Conservation (phyloP, 2,797 vertebrate genomes). For the Decapterus maruadsi region DNA sequence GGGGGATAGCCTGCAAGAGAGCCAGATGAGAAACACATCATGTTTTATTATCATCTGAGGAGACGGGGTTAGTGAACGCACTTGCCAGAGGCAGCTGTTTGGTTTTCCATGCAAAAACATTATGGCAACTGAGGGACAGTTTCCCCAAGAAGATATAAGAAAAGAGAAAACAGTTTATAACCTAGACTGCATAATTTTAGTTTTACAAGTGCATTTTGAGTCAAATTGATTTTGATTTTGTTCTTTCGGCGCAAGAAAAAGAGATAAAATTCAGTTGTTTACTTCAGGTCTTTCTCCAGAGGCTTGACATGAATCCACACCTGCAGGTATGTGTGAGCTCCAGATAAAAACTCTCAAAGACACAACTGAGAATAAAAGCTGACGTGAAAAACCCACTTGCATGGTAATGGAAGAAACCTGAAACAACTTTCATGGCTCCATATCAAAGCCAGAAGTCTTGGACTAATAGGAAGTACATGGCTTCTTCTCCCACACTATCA, state of each 20-base stretch:
- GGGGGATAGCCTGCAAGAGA: slow-evolving; percentile 74
- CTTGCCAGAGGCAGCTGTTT: slow-evolving; percentile 21
- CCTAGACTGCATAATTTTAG: slow-evolving; percentile 12
- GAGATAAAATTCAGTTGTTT: not conserved
- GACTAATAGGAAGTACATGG: slow-evolving; percentile 18
- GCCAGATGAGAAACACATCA: slow-evolving; percentile 52
- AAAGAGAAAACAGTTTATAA: slow-evolving; percentile 21
- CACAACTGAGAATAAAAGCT: not conserved
- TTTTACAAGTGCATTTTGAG: slow-evolving; percentile 23
- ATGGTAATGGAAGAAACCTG: not conserved
- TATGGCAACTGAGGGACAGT: slow-evolving; percentile 1
- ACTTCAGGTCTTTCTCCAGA: not conserved
- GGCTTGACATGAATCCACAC: not conserved
- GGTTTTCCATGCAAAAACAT: slow-evolving; percentile 38
- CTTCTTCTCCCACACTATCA: slow-evolving; percentile 20
- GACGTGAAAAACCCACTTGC: not conserved
- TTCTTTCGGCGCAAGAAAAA: slow-evolving; percentile 1
- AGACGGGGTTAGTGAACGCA: not conserved
- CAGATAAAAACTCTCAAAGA: not conserved
- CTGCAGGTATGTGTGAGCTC: slow-evolving; percentile 14
- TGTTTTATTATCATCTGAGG: slow-evolving; percentile 47
- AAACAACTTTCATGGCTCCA: not conserved
- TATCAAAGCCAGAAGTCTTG: slow-evolving; percentile 1
- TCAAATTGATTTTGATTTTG: not conserved
- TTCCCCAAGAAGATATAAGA: slow-evolving; percentile 30